These are phyloP conservation scores for Meganola albula DNA, from an alignment of 2,888 invertebrate species.

Conservation along the genomic window DNA sequence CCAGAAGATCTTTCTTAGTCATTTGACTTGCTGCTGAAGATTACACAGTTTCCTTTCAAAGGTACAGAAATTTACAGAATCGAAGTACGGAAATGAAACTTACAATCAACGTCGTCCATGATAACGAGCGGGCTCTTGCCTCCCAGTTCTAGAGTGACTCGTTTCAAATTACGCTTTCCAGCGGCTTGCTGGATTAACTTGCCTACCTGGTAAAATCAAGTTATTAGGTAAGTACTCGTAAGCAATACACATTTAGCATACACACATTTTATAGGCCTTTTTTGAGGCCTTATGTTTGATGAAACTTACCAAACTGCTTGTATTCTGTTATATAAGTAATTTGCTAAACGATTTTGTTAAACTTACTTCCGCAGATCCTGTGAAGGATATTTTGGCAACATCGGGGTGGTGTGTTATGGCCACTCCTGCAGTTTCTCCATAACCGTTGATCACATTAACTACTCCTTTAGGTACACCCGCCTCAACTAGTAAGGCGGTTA, in stretches of 20 bases:
- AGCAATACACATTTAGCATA: too few relatives aligned
- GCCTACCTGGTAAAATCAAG: slow-evolving; percentile 60
- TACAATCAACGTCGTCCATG: slow-evolving; percentile 86
- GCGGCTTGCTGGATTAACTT: slow-evolving; percentile 81
- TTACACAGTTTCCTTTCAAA: too few relatives aligned
- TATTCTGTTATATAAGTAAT: too few relatives aligned
- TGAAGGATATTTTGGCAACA: slow-evolving; percentile 92
- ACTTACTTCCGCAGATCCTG: slow-evolving; percentile 71
- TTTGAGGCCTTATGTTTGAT: too few relatives aligned
- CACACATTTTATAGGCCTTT: too few relatives aligned
- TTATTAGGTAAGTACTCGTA: too few relatives aligned
- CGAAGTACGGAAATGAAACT: too few relatives aligned
- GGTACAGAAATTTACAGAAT: too few relatives aligned
- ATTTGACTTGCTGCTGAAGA: too few relatives aligned
- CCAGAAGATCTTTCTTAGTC: too few relatives aligned
- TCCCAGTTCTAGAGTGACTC: slow-evolving; percentile 89
- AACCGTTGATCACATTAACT: slow-evolving; percentile 92
- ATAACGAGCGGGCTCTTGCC: slow-evolving; percentile 92
- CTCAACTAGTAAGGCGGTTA: slow-evolving; percentile 87
- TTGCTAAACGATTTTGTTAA: neutral
- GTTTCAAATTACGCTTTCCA: slow-evolving; percentile 86
- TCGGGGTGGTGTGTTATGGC: slow-evolving; percentile 83
- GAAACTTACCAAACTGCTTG: too few relatives aligned
- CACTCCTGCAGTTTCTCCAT: slow-evolving; percentile 85
- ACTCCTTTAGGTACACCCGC: slow-evolving; percentile 95